These are phyloP conservation scores for Teinopalpus imperialis DNA, from an alignment of 2,888 invertebrate genomes.

Conservation along the genomic window DNA sequence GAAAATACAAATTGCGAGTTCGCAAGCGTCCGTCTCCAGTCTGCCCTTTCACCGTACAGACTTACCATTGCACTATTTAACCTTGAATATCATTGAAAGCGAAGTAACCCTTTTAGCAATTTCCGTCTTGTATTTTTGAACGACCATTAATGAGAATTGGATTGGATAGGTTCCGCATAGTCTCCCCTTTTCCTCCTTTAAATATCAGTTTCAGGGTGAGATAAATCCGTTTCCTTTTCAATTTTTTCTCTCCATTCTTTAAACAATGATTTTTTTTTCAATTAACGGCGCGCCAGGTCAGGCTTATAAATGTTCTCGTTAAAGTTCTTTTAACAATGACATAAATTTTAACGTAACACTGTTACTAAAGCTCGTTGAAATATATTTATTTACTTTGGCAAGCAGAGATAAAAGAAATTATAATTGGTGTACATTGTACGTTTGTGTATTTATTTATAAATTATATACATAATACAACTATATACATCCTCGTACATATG, in stretches of 20 bases:
- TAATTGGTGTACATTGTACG: no score
- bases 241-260: constrained; percentile 5
- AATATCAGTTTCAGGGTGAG: constrained; percentile 19
- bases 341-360: not conserved
- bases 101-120: constrained; percentile 21
- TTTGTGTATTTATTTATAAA: no score
- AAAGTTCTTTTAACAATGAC: not conserved
- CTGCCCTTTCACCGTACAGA: not conserved
- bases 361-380: no score
- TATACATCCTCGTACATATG: no score
- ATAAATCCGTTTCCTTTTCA: constrained; percentile 19
- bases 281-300: constrained; percentile 16
- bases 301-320: constrained; percentile 14
- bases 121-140: constrained; percentile 30
- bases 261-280: constrained; percentile 20
- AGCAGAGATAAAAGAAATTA: no score
- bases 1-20: not conserved
- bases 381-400: no score
- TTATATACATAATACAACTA: no score
- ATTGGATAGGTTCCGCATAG: constrained; percentile 33
- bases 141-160: constrained; percentile 37
- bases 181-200: constrained; percentile 19
- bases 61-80: constrained; percentile 10
- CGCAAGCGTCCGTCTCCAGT: not conserved
- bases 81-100: constrained; percentile 18